Conservation (phyloP, 2,797 vertebrate species). For the Botia almorhae region DNA sequence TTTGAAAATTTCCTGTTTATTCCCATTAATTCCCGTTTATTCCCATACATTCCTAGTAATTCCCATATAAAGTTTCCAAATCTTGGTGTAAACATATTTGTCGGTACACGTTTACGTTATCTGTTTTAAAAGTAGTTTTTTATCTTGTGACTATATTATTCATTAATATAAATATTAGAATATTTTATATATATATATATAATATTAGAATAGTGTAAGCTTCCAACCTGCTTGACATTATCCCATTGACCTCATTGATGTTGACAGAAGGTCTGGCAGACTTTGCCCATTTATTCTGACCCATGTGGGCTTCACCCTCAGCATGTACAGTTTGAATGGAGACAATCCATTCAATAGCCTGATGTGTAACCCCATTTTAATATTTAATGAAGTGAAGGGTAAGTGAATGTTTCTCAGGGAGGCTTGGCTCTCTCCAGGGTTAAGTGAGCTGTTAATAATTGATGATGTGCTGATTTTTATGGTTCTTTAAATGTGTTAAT, state of each 20-base stretch:
- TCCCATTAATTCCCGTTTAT: too few relatives aligned
- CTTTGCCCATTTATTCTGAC: not conserved
- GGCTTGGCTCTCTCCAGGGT: constrained; percentile 54
- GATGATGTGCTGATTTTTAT: constrained; percentile 60
- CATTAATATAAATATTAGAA: too few relatives aligned
- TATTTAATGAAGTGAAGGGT: constrained; percentile 80
- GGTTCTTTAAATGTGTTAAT: constrained; percentile 57
- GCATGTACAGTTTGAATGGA: constrained; percentile 29
- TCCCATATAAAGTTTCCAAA: too few relatives aligned
- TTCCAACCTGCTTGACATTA: not conserved
- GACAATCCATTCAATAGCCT: constrained; percentile 58
- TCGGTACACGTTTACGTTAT: too few relatives aligned
- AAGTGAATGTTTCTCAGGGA: constrained; percentile 63
- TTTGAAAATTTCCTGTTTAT: too few relatives aligned
- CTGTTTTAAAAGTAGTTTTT: not conserved
- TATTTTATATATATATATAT: too few relatives aligned
- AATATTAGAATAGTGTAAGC: not conserved
- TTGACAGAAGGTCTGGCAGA: not conserved
- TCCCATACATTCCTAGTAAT: too few relatives aligned
- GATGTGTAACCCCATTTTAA: constrained; percentile 79
- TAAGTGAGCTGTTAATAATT: constrained; percentile 64
- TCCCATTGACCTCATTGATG: not conserved
- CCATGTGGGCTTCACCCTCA: constrained; percentile 19
- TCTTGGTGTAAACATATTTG: not conserved
- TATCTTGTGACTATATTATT: too few relatives aligned